Evolutionary conservation across 2,113 vertebrate genomes (phyloP).

Genomic region (Cyphomyrus plagiostoma): DNA sequence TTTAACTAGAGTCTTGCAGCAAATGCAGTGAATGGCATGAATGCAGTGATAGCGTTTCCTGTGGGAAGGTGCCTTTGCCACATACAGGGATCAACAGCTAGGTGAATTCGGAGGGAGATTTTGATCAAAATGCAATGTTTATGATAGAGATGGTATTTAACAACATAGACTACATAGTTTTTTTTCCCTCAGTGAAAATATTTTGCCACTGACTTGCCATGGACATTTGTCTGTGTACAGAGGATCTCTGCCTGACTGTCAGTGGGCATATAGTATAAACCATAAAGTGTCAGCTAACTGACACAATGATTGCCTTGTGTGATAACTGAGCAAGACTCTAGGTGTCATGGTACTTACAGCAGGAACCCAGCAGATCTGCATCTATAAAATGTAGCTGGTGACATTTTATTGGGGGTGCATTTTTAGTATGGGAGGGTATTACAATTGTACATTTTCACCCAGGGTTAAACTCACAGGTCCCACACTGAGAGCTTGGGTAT

Average conservation of each 20-base stretch:
- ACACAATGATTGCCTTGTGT: slow-evolving; percentile 39
- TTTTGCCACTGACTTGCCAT: neutral
- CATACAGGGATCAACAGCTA: neutral
- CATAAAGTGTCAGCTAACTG: slow-evolving; percentile 24
- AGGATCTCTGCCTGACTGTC: neutral
- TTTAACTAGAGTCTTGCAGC: slow-evolving; percentile 44
- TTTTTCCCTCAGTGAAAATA: neutral
- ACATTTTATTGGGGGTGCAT: neutral
- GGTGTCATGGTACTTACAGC: neutral
- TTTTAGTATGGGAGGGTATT: neutral
- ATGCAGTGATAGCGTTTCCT: slow-evolving; percentile 29
- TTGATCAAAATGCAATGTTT: neutral
- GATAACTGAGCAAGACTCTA: slow-evolving; percentile 34
- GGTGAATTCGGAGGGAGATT: neutral
- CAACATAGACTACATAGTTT: neutral
- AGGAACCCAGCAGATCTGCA: neutral
- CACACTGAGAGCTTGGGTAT: slow-evolving; percentile 24
- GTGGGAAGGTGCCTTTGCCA: neutral
- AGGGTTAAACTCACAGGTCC: slow-evolving; percentile 29
- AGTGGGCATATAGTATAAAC: neutral
- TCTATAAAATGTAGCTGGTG: neutral
- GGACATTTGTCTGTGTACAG: neutral
- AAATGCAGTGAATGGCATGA: slow-evolving; percentile 13
- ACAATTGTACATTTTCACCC: neutral
- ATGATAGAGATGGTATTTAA: neutral